Conservation (phyloP, 2,888 invertebrate genomes). For the Meiosimyza decipiens region DNA sequence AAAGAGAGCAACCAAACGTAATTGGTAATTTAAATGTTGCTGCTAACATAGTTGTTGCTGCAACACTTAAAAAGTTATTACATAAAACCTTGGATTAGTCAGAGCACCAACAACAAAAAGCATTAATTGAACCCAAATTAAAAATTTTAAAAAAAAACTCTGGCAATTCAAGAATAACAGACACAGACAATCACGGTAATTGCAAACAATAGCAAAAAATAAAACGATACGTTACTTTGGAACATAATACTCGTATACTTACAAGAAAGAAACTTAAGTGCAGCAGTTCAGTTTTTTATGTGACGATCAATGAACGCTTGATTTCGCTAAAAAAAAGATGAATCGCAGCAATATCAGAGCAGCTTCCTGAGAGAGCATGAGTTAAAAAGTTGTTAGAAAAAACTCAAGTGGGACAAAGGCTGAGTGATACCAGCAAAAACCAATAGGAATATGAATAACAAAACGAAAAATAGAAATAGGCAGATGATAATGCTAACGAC, state of each 20-base stretch:
- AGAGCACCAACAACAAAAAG: background rate
- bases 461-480: too few relatives aligned
- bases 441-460: background rate
- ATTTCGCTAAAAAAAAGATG: slow-evolving; percentile 16
- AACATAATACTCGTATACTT: background rate
- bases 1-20: background rate
- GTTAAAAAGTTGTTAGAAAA: too few relatives aligned
- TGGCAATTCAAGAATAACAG: background rate
- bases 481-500: too few relatives aligned
- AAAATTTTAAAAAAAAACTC: background rate
- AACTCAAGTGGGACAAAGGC: too few relatives aligned
- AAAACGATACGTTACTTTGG: background rate
- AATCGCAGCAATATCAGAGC: slow-evolving; percentile 1
- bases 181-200: background rate
- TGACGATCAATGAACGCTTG: slow-evolving; percentile 25
- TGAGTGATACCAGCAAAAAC: background rate
- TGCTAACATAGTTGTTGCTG: slow-evolving; percentile 8
- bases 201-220: background rate
- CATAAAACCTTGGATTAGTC: slow-evolving; percentile 34
- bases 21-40: slow-evolving; percentile 1
- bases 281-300: slow-evolving; percentile 19
- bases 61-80: slow-evolving; percentile 24
- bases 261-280: slow-evolving; percentile 14
- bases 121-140: background rate
- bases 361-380: too few relatives aligned